Evolutionary conservation across 2,797 vertebrate species (phyloP).

Genomic region (Sebastes reedi): DNA sequence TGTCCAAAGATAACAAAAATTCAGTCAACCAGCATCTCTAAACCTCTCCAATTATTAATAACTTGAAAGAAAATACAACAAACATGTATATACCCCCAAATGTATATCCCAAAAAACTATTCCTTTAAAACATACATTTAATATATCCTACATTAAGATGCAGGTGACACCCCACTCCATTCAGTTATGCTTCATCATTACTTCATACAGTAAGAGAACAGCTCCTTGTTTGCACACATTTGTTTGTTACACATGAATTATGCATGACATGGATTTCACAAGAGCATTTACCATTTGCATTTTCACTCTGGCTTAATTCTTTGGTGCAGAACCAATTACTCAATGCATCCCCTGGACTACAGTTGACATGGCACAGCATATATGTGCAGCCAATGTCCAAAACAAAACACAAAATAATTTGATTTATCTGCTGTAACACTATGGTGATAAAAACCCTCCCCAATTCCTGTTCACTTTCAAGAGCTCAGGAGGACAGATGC

Average conservation of each 20-base stretch:
- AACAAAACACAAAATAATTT: background rate
- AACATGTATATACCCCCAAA: background rate
- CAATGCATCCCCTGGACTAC: slow-evolving; percentile 13
- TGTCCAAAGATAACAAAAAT: background rate
- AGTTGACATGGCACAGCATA: background rate
- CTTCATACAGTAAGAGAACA: slow-evolving; percentile 6
- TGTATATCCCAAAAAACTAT: background rate
- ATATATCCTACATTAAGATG: background rate
- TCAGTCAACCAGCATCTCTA: background rate
- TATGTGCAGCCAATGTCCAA: background rate
- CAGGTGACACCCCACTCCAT: background rate
- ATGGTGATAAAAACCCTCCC: background rate
- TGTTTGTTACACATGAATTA: slow-evolving; percentile 52
- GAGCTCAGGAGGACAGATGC: background rate
- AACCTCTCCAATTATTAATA: background rate
- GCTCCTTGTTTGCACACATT: slow-evolving; percentile 33
- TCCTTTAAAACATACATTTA: background rate
- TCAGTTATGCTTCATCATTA: background rate
- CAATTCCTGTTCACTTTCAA: background rate
- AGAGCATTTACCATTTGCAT: slow-evolving; percentile 44
- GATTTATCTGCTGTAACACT: background rate
- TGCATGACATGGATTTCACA: slow-evolving; percentile 46
- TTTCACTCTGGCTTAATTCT: slow-evolving; percentile 54
- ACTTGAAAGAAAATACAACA: background rate
- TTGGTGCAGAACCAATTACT: slow-evolving; percentile 63